Evolutionary conservation across 2,888 invertebrate species (phyloP).

Genomic region (Pecten maximus): DNA sequence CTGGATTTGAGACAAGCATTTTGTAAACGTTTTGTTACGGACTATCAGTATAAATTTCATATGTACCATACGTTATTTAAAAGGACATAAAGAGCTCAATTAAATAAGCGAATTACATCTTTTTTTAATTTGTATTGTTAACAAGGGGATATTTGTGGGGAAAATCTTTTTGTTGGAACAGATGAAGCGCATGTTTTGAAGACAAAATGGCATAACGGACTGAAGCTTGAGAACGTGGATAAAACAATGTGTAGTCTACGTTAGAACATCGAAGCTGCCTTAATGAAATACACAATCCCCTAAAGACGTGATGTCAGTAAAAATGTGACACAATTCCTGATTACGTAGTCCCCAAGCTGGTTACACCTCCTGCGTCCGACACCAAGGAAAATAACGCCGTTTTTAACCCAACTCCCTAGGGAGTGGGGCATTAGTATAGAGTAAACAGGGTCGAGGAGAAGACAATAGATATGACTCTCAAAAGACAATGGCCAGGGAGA

Average conservation of each 20-base stretch:
- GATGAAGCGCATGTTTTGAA: too few species aligned
- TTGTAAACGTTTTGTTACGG: too few species aligned
- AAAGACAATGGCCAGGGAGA: not conserved
- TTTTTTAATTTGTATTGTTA: too few species aligned
- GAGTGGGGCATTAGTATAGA: not conserved
- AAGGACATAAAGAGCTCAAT: too few species aligned
- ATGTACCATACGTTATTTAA: too few species aligned
- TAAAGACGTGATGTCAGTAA: not conserved
- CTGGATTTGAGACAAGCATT: too few species aligned
- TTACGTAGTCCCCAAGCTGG: not conserved
- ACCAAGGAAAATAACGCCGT: slow-evolving; percentile 6
- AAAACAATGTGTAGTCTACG: not conserved
- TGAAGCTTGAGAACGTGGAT: not conserved
- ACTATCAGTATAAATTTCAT: too few species aligned
- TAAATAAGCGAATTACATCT: too few species aligned
- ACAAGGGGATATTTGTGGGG: too few species aligned
- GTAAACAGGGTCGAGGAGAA: not conserved
- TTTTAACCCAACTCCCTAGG: not conserved
- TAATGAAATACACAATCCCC: not conserved
- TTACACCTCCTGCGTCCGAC: not conserved
- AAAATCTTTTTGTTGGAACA: too few species aligned
- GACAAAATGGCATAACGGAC: too few species aligned
- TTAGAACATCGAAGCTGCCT: not conserved
- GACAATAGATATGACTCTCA: not conserved
- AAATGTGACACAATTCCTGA: not conserved